A percentile compares a stretch with the other conserved stretches of the same genome.
phyloP scores from a whole-genome alignment of 2,797 vertebrate species.

The Hypotaenidia okinawae region DNA sequence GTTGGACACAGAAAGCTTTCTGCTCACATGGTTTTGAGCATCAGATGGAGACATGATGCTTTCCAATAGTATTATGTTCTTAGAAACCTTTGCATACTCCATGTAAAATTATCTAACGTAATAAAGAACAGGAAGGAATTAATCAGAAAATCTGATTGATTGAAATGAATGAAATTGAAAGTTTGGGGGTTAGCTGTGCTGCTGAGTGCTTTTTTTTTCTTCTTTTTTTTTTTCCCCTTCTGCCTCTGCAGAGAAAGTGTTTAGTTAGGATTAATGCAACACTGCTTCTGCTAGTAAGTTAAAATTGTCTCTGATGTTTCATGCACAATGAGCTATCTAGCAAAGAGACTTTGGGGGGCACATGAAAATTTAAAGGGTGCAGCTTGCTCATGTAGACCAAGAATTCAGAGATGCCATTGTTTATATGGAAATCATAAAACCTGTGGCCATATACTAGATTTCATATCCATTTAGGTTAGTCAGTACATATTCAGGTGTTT shows the following conservation, averaged over 20 bases:
- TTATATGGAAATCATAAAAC: not conserved
- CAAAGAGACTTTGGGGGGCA: not conserved
- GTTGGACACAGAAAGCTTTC: not conserved
- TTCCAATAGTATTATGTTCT: not conserved
- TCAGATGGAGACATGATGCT: not conserved
- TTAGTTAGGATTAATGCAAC: not conserved
- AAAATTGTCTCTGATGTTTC: not conserved
- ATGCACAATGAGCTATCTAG: not conserved
- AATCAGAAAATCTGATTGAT: not conserved
- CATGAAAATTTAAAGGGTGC: not conserved
- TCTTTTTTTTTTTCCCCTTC: not conserved
- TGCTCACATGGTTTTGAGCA: not conserved
- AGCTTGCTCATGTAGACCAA: not conserved
- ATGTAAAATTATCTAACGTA: not conserved
- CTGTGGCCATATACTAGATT: not conserved
- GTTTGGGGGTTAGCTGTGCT: not conserved
- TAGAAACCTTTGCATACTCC: not conserved
- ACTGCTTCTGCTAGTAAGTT: not conserved
- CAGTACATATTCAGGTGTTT: not conserved
- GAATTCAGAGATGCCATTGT: not conserved
- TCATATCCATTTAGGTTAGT: not conserved
- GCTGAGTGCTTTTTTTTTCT: accelerated
- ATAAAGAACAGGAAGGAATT: not conserved
- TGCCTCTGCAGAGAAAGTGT: not conserved
- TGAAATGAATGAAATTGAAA: not conserved